Evolutionary conservation across 2,113 vertebrate species (phyloP).

Genomic region (Cyanoliseus patagonus): DNA sequence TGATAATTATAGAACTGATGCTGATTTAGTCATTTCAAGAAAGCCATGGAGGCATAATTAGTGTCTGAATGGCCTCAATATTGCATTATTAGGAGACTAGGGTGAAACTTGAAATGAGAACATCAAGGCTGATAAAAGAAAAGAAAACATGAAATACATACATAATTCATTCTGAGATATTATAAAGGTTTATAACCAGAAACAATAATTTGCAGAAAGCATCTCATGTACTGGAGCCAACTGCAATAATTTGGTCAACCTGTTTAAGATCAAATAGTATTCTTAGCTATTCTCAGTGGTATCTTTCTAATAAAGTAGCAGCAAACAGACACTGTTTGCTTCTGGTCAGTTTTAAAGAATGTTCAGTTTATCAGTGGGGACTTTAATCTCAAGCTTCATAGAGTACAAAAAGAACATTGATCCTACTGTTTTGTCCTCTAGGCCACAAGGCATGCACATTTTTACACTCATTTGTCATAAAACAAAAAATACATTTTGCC

Average conservation of each 20-base stretch:
- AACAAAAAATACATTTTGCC: constrained; percentile 71
- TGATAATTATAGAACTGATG: constrained; percentile 95
- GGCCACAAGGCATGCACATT: constrained; percentile 74
- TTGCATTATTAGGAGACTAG: constrained; percentile 90
- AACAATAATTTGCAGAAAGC: constrained; percentile 83
- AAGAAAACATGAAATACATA: constrained; percentile 88
- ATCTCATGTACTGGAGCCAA: constrained; percentile 75
- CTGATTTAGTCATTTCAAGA: constrained; percentile 94
- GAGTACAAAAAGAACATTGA: constrained; percentile 83
- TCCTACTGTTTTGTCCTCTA: constrained; percentile 76
- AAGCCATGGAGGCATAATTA: constrained; percentile 92
- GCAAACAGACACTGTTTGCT: constrained; percentile 86
- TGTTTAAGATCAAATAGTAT: constrained; percentile 86
- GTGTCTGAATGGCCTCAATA: constrained; percentile 95
- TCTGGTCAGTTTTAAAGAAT: constrained; percentile 87
- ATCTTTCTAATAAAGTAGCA: constrained; percentile 85
- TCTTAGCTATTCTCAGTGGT: constrained; percentile 84
- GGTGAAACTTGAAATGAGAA: constrained; percentile 90
- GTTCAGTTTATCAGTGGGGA: constrained; percentile 82
- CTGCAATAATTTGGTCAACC: constrained; percentile 83
- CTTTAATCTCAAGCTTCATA: constrained; percentile 86
- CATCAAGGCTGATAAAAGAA: constrained; percentile 89
- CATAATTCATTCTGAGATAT: constrained; percentile 86
- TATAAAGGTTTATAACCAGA: constrained; percentile 84
- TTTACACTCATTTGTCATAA: constrained; percentile 76